A percentile compares a stretch with the other conserved stretches of the same genome.
Evolutionary conservation across 1,140 invertebrate species (phyloP).

Genomic region (Apis florea): DNA sequence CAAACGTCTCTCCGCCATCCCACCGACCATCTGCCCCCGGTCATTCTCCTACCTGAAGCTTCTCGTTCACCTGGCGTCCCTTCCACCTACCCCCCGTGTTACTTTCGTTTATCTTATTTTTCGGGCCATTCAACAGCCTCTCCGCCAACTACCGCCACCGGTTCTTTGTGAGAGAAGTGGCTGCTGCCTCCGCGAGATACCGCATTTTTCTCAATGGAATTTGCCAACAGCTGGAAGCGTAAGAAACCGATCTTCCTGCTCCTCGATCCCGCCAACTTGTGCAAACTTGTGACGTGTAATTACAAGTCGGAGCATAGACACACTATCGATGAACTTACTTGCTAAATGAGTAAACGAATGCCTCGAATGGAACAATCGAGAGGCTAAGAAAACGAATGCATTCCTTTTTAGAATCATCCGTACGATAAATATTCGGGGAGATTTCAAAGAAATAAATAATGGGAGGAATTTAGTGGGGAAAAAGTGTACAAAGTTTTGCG

Average conservation of each 20-base stretch:
- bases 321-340: no score
- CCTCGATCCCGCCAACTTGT: background rate
- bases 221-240: conserved; percentile 43
- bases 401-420: no score
- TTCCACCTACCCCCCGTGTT: conserved; percentile 35
- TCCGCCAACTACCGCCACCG: conserved; percentile 54
- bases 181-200: conserved; percentile 22
- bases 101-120: conserved; percentile 70
- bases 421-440: no score
- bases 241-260: conserved; percentile 12
- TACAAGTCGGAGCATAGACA: background rate
- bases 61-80: conserved; percentile 61
- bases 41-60: conserved; percentile 59
- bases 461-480: no score
- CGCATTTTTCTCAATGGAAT: conserved; percentile 58
- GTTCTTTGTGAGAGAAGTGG: conserved; percentile 46
- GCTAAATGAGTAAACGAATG: no score
- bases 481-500: no score
- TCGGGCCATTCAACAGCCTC: conserved; percentile 62
- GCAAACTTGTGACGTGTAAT: background rate
- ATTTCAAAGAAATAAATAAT: no score
- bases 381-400: no score
- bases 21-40: conserved; percentile 61
- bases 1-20: background rate
- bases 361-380: background rate